Base-by-base conservation (phyloP, 2,888 invertebrate species). In the Diarsia mendica region DNA sequence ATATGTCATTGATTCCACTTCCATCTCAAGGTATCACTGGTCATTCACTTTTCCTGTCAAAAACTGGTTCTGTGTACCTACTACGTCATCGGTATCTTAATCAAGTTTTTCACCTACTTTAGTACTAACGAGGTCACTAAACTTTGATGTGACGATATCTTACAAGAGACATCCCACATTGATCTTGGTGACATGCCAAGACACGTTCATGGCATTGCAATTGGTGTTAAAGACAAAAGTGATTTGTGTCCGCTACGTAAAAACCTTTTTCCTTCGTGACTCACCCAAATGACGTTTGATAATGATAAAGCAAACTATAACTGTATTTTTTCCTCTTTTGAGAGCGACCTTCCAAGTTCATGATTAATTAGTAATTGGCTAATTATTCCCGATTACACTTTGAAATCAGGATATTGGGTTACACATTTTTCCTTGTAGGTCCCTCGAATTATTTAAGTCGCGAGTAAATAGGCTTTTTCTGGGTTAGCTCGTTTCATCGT, bases 261-360 rank as follows among this genome's bases (percentile, higher is more conserved):
- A 49, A 67, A 75, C 58, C 66, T 73, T 68, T 58, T 80, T 82
- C 28, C 76, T 49, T 39, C n/a, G 58, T 85, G 77, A 85, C 64
- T 82, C 85, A 82, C 68, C 4, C 70, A 6, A 51, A 61, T 82
- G 60, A 82, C 82, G 69, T 13, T n/a, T 33, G 51, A 28, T 82
- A 75, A 49, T 44, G 51, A 39, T 82, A 70, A 53, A 60, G 33
- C 15, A 55, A 68, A 55, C 53, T 23, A 60, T 46, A 39, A 55
- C 66, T 44, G 60, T 66, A 44, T 64, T 20, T 15, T 81, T 67
- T 46, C n/a, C n/a, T 55, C 33, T 74, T 20, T 63, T 73, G 46
- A 20, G 28, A n/a, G 10, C 15, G 49, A 55, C 44, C 13, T 69
- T 65, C 51, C 46, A 53, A 63, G 39, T 72, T 82, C 23, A 20